These are phyloP conservation scores for Galemys pyrenaicus DNA, from an alignment of 2,113 vertebrate species.

Conservation along the genomic window DNA sequence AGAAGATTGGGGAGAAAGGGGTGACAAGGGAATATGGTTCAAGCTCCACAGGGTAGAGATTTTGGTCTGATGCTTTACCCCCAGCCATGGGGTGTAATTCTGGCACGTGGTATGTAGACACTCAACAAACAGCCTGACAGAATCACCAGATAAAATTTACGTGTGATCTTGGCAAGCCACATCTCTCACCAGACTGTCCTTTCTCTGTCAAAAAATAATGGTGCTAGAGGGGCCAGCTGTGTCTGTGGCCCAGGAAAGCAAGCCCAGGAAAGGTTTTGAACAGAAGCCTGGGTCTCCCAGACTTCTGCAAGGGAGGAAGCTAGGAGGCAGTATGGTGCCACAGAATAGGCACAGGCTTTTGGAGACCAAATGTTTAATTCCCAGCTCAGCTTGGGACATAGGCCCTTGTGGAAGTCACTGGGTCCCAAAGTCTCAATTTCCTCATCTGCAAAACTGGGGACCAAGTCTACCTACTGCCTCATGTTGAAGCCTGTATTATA, in stretches of 20 bases:
- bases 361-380: neutral
- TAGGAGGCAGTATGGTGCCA: conserved; percentile 63
- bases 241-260: neutral
- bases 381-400: neutral
- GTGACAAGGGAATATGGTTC: neutral
- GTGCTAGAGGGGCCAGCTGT: neutral
- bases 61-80: neutral
- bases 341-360: neutral
- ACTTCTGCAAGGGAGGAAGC: conserved; percentile 1
- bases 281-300: neutral
- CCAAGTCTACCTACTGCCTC: neutral
- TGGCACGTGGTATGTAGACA: neutral
- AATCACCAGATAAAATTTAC: neutral
- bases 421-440: neutral
- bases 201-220: neutral
- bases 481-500: neutral
- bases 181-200: neutral
- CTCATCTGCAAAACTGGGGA: neutral
- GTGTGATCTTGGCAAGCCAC: neutral
- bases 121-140: neutral
- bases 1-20: neutral
- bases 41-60: neutral
- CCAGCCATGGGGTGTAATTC: neutral
- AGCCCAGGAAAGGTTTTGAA: neutral
- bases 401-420: neutral